These are phyloP conservation scores for Natrix natrix DNA, from an alignment of 2,797 vertebrate species.

Conservation along the genomic window DNA sequence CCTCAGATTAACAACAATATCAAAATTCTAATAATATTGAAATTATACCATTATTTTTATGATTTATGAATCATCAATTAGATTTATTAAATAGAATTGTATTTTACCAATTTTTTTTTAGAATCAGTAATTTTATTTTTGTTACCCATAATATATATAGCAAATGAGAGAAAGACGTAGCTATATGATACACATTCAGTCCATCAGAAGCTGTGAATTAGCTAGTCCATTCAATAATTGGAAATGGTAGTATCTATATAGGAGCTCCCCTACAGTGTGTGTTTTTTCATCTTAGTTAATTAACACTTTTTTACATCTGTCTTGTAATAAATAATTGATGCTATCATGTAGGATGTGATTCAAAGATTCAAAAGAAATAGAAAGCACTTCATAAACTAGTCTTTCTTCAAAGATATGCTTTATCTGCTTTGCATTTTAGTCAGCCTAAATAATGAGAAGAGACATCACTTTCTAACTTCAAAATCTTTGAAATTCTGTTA, in stretches of 20 bases:
- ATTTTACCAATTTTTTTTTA: not conserved
- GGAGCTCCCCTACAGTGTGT: slow-evolving; percentile 58
- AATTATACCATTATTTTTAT: not conserved
- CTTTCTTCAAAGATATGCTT: slow-evolving; percentile 52
- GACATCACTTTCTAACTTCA: slow-evolving; percentile 41
- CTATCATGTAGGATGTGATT: slow-evolving; percentile 62
- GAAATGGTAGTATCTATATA: slow-evolving; percentile 58
- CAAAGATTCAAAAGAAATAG: slow-evolving; percentile 46
- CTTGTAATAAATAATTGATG: slow-evolving; percentile 70
- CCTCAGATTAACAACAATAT: not conserved
- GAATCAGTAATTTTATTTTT: not conserved
- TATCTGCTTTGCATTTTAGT: slow-evolving; percentile 45
- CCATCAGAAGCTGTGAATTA: slow-evolving; percentile 68
- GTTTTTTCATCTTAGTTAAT: slow-evolving; percentile 70
- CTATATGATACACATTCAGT: slow-evolving; percentile 40
- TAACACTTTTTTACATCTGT: slow-evolving; percentile 66
- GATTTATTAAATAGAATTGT: slow-evolving; percentile 8
- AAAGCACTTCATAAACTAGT: slow-evolving; percentile 56
- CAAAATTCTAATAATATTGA: not conserved
- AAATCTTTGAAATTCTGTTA: slow-evolving; percentile 37
- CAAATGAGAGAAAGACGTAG: slow-evolving; percentile 34
- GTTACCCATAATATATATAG: not conserved
- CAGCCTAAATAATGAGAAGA: slow-evolving; percentile 39
- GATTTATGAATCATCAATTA: not conserved
- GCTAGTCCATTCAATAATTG: slow-evolving; percentile 61